Conservation (phyloP, 1,140 invertebrate species). For the Dinothrombium tinctorium region DNA sequence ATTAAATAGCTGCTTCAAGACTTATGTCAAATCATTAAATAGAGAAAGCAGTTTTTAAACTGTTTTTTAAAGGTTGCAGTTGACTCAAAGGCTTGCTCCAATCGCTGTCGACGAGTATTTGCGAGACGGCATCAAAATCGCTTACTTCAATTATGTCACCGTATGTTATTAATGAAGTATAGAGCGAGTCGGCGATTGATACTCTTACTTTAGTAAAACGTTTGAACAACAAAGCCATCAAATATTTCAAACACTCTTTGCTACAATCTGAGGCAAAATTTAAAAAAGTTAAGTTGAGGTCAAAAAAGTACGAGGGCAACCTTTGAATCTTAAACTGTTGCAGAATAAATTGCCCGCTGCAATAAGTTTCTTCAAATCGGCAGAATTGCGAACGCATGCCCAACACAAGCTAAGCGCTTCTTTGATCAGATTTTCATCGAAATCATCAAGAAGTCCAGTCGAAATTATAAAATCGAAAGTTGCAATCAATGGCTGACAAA, state of each 20-base stretch:
- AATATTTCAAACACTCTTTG: neutral
- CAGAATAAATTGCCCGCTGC: neutral
- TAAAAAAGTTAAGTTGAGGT: too few relatives aligned
- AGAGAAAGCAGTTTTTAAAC: too few relatives aligned
- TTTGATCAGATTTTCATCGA: neutral
- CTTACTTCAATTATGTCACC: neutral
- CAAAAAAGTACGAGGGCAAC: too few relatives aligned
- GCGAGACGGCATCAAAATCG: too few relatives aligned
- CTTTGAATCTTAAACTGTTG: conserved; percentile 1
- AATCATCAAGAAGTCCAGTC: neutral
- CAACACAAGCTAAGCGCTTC: neutral
- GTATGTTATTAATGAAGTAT: neutral
- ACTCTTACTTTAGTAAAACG: neutral
- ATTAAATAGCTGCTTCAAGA: too few relatives aligned
- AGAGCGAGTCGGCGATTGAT: neutral
- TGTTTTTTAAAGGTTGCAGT: too few relatives aligned
- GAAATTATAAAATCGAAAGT: neutral
- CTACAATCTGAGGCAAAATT: too few relatives aligned
- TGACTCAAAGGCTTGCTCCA: too few relatives aligned
- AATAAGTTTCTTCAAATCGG: neutral
- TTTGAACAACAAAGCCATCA: neutral
- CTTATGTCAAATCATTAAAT: too few relatives aligned
- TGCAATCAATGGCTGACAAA: neutral
- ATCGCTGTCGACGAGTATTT: too few relatives aligned
- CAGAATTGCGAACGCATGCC: neutral